Conservation (phyloP, 2,113 vertebrate species). For the Tragelaphus imberbis region DNA sequence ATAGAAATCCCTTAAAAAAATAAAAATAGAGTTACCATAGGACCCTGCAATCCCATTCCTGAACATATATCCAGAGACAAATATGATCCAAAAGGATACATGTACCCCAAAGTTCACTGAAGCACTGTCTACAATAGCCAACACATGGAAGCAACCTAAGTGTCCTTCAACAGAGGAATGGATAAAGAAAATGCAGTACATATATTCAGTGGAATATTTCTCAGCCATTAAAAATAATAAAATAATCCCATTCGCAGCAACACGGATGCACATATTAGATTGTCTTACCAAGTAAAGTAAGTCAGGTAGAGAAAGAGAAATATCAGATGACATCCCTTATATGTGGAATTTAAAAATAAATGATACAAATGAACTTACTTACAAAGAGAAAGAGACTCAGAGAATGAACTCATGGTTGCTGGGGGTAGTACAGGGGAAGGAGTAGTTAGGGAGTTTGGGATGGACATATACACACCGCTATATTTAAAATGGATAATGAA, state of each 20-base stretch:
- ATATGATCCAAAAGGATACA: neutral
- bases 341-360: neutral
- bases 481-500: neutral
- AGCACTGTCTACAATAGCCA: neutral
- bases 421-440: neutral
- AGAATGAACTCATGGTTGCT: neutral
- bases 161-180: neutral
- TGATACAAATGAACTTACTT: neutral
- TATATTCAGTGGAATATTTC: neutral
- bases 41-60: neutral
- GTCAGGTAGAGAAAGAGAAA: neutral
- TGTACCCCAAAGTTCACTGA: fast-evolving
- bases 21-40: neutral
- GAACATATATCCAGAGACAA: neutral
- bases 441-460: neutral
- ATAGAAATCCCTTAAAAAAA: neutral
- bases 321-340: neutral
- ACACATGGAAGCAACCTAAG: neutral
- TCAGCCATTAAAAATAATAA: neutral
- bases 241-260: neutral
- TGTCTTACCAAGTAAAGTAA: neutral
- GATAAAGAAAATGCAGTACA: neutral
- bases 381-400: neutral
- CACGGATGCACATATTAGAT: neutral
- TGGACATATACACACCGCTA: neutral